A percentile compares a stretch with the other conserved stretches of the same genome.
Conservation (phyloP, 2,888 invertebrate genomes). For the Odontothrips loti region DNA sequence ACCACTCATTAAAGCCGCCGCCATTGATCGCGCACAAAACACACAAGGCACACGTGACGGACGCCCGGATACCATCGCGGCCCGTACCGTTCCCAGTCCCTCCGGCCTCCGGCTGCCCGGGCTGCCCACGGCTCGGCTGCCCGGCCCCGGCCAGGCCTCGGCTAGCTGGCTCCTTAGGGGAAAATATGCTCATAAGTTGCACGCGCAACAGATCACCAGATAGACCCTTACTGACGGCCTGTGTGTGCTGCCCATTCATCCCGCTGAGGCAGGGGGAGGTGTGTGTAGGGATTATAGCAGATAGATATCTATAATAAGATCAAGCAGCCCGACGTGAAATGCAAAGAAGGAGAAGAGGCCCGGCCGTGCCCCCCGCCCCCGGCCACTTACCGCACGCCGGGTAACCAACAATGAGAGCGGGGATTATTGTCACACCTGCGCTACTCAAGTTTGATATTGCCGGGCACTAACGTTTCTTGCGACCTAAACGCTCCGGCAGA, state of each 20-base stretch:
- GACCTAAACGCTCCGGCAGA: too few species aligned
- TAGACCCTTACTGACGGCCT: background rate
- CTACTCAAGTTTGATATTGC: too few species aligned
- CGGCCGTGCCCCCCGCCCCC: background rate
- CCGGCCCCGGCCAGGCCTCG: background rate
- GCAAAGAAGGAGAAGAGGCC: background rate
- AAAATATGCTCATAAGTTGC: conserved; percentile 11
- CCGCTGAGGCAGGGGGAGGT: background rate
- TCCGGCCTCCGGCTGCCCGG: too few species aligned
- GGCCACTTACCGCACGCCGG: background rate
- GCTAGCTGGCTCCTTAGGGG: background rate
- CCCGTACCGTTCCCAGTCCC: too few species aligned
- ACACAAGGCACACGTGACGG: background rate
- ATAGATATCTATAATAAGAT: conserved; percentile 12
- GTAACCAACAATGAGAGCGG: too few species aligned
- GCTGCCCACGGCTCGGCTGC: background rate
- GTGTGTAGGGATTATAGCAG: background rate
- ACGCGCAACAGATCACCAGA: background rate
- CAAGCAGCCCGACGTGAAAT: conserved; percentile 9
- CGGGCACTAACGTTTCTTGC: too few species aligned
- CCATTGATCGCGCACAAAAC: background rate
- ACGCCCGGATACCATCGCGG: background rate
- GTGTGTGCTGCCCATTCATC: background rate
- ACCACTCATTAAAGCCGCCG: background rate
- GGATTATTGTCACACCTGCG: too few species aligned